These are phyloP conservation scores for Porphyrio hochstetteri DNA, from an alignment of 2,113 vertebrate genomes.

Conservation along the genomic window DNA sequence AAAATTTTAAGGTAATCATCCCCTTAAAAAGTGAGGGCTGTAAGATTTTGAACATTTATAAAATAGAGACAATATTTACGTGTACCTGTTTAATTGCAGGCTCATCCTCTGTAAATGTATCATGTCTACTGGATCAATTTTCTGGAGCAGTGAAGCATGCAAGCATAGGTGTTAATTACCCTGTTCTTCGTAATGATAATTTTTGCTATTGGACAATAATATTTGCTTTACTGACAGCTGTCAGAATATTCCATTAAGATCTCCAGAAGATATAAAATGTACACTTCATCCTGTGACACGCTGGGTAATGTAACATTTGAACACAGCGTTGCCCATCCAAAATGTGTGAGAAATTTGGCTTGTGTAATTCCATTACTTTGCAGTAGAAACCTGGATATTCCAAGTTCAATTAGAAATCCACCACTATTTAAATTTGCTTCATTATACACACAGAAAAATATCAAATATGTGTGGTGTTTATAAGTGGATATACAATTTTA, in stretches of 20 bases:
- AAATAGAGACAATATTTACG: neutral
- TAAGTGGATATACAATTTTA: neutral
- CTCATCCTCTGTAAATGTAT: neutral
- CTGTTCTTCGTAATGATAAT: neutral
- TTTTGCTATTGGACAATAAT: neutral
- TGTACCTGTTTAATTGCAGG: neutral
- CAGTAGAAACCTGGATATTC: neutral
- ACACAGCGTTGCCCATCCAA: neutral
- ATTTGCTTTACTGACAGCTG: neutral
- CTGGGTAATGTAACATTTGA: neutral
- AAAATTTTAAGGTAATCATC: neutral
- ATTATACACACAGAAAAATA: neutral
- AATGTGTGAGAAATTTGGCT: neutral
- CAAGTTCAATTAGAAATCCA: neutral
- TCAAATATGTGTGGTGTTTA: neutral
- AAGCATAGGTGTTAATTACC: neutral
- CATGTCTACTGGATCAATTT: neutral
- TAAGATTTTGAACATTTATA: neutral
- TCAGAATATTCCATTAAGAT: neutral
- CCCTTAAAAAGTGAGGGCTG: neutral
- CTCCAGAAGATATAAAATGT: neutral
- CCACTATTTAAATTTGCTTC: slow-evolving; percentile 32
- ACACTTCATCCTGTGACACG: neutral
- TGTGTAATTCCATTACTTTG: neutral
- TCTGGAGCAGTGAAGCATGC: neutral